Evolutionary conservation across 2,888 invertebrate species (phyloP).

Genomic region (Chloromyia formosa): DNA sequence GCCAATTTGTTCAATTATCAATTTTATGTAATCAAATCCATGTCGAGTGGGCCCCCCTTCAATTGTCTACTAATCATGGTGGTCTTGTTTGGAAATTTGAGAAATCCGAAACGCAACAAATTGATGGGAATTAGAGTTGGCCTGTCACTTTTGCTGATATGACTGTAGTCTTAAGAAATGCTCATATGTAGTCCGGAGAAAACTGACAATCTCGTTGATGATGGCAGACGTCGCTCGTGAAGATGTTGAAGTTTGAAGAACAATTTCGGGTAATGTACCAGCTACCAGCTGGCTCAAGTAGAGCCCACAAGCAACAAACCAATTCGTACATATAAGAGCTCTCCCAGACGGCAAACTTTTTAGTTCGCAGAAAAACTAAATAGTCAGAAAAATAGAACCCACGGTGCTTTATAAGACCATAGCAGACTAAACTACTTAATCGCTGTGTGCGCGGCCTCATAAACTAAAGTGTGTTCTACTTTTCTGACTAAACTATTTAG

Average conservation of each 20-base stretch:
- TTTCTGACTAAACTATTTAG: too few species aligned
- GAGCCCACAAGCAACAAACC: too few species aligned
- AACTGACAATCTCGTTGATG: background rate
- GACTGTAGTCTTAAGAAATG: background rate
- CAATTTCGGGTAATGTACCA: too few species aligned
- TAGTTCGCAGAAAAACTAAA: too few species aligned
- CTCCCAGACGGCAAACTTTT: too few species aligned
- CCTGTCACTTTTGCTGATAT: slow-evolving; percentile 1
- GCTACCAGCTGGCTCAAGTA: too few species aligned
- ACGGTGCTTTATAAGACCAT: too few species aligned
- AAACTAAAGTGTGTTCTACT: too few species aligned
- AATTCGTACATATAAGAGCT: too few species aligned
- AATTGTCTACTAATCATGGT: background rate
- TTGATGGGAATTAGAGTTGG: slow-evolving; percentile 19
- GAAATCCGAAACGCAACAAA: slow-evolving; percentile 1
- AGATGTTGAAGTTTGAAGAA: background rate
- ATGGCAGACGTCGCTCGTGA: background rate
- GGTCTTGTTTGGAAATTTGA: slow-evolving; percentile 20
- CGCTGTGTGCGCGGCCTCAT: too few species aligned
- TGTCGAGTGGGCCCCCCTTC: background rate
- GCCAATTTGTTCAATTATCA: slow-evolving; percentile 35
- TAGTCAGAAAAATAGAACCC: too few species aligned
- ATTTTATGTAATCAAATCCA: slow-evolving; percentile 27
- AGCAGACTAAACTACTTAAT: too few species aligned
- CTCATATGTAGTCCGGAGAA: background rate